Conservation (phyloP, 2,113 vertebrate genomes). For the Aegotheles bennettii region DNA sequence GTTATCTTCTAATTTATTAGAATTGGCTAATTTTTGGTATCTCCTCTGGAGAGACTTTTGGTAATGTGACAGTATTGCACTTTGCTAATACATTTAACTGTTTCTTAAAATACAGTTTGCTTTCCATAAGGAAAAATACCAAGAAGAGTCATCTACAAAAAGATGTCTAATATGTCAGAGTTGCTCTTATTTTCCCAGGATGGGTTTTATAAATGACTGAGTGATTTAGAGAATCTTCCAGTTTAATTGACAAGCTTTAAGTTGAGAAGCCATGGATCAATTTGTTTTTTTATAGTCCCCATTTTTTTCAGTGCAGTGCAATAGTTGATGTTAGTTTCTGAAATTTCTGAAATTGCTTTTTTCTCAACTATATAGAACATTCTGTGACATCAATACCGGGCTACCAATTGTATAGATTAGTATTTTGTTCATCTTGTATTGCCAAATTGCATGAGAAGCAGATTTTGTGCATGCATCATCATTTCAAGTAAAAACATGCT, state of each 20-base stretch:
- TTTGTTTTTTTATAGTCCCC: background rate
- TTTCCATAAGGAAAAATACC: background rate
- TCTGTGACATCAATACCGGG: rapidly evolving
- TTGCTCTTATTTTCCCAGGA: background rate
- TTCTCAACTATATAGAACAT: background rate
- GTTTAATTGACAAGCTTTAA: background rate
- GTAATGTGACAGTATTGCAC: background rate
- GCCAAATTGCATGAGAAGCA: background rate
- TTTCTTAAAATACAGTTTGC: background rate
- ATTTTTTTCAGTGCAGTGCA: background rate
- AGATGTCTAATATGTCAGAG: background rate
- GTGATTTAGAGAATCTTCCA: background rate
- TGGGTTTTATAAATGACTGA: background rate
- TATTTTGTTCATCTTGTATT: background rate
- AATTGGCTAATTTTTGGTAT: constrained; percentile 4
- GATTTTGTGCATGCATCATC: background rate
- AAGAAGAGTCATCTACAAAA: background rate
- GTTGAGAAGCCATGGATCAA: background rate
- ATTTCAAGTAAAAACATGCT: background rate
- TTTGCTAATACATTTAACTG: background rate
- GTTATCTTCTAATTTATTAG: constrained; percentile 30
- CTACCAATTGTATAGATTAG: background rate
- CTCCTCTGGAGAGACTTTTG: background rate
- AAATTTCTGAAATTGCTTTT: background rate
- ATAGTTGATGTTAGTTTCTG: background rate